Evolutionary conservation across 2,888 invertebrate species (phyloP).

Genomic region (Ennomos erosarius): DNA sequence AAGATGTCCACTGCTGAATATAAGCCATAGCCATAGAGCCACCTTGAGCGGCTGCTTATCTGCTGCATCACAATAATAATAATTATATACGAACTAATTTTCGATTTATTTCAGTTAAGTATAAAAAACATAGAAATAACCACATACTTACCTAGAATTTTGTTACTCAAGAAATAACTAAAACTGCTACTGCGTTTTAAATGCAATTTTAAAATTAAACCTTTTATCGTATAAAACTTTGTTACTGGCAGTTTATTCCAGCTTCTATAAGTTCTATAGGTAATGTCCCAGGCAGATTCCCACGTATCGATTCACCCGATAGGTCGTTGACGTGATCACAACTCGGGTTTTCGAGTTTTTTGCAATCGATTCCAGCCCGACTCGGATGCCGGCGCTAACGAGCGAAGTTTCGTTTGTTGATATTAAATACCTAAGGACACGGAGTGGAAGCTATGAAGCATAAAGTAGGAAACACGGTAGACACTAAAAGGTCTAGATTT

Average conservation of each 20-base stretch:
- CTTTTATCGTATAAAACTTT: too few relatives aligned
- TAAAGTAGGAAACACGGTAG: background rate
- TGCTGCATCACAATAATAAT: too few relatives aligned
- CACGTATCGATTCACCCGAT: conserved; percentile 58
- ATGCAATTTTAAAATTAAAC: too few relatives aligned
- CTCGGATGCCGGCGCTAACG: conserved; percentile 64
- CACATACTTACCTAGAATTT: too few relatives aligned
- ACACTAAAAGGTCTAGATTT: background rate
- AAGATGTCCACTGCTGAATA: too few relatives aligned
- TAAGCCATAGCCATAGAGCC: too few relatives aligned
- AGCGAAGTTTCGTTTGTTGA: conserved; percentile 47
- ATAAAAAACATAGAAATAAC: too few relatives aligned
- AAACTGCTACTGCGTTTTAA: too few relatives aligned
- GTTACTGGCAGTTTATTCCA: background rate
- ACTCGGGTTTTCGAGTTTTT: conserved; percentile 63
- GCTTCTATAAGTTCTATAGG: background rate
- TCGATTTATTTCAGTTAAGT: too few relatives aligned
- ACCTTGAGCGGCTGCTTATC: too few relatives aligned
- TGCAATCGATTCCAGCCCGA: conserved; percentile 65
- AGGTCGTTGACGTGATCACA: conserved; percentile 78
- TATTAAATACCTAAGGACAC: conserved; percentile 30
- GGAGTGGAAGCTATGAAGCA: conserved; percentile 9
- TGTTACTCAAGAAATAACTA: too few relatives aligned
- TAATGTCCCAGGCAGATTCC: conserved; percentile 57
- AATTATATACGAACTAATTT: too few relatives aligned